phyloP scores from a whole-genome alignment of 2,888 invertebrate species.

The Drosophila borealis region DNA sequence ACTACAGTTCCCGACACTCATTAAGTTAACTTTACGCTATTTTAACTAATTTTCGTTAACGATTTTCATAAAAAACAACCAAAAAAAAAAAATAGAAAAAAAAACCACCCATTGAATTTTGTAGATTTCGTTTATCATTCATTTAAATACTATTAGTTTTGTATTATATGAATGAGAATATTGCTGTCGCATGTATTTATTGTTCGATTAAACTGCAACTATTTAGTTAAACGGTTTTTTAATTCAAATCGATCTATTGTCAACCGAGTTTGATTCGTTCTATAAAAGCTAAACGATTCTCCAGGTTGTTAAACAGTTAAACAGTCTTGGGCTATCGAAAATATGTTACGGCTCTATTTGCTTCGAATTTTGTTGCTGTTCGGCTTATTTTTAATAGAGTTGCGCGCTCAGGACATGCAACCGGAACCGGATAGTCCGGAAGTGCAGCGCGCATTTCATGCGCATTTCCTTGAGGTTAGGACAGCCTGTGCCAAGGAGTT shows the following conservation, averaged over 20 bases:
- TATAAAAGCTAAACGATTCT: conserved; percentile 20
- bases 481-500: conserved; percentile 56
- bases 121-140: conserved; percentile 55
- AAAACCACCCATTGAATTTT: conserved; percentile 43
- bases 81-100: background rate
- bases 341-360: conserved; percentile 34
- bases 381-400: background rate
- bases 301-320: background rate
- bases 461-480: conserved; percentile 32
- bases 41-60: conserved; percentile 53
- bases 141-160: conserved; percentile 57
- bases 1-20: conserved; percentile 32
- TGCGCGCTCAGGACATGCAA: conserved; percentile 33
- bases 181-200: conserved; percentile 77
- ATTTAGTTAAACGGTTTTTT: conserved; percentile 57
- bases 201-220: conserved; percentile 76
- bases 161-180: conserved; percentile 63
- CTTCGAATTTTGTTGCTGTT: conserved; percentile 10
- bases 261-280: background rate
- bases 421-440: conserved; percentile 46
- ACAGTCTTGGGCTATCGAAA: background rate
- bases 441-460: conserved; percentile 48
- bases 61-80: conserved; percentile 21
- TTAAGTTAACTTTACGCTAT: conserved; percentile 62
- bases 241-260: conserved; percentile 18